Conservation (phyloP, 1,140 invertebrate species). For the Bombus ignitus region DNA sequence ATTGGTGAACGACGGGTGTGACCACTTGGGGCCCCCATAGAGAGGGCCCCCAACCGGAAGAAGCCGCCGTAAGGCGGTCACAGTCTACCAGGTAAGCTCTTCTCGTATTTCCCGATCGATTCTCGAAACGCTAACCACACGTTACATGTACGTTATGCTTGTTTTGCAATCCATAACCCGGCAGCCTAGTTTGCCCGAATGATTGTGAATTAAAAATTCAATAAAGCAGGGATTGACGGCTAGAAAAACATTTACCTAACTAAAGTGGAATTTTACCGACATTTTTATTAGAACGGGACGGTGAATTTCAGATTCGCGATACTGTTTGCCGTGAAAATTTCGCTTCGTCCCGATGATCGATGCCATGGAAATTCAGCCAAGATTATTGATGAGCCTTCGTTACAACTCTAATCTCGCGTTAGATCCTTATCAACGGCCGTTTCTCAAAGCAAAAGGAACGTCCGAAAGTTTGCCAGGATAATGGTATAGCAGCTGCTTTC, state of each 20-base stretch:
- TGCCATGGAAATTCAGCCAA: background rate
- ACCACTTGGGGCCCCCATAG: conserved; percentile 73
- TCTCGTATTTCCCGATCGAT: background rate
- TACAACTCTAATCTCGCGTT: background rate
- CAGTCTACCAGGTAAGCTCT: conserved; percentile 65
- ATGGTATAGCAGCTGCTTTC: background rate
- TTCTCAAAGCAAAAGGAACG: background rate
- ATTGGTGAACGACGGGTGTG: conserved; percentile 68
- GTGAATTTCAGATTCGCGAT: conserved; percentile 8
- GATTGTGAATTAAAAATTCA: conserved; percentile 40
- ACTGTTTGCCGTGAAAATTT: conserved; percentile 18
- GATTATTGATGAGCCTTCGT: background rate
- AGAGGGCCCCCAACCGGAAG: conserved; percentile 73
- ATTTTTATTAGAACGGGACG: background rate
- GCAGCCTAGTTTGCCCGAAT: background rate
- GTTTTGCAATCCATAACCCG: no score
- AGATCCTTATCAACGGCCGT: background rate
- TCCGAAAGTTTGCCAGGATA: background rate
- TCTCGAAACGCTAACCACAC: no score
- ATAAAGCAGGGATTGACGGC: background rate
- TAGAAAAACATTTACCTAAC: conserved; percentile 29
- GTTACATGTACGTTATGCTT: background rate
- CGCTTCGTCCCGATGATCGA: background rate
- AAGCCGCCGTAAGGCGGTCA: conserved; percentile 76
- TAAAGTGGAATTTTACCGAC: conserved; percentile 45